These are phyloP conservation scores for Ianthella basta DNA, from an alignment of 37 sponge, comb jelly and placozoan species.

Conservation along the genomic window DNA sequence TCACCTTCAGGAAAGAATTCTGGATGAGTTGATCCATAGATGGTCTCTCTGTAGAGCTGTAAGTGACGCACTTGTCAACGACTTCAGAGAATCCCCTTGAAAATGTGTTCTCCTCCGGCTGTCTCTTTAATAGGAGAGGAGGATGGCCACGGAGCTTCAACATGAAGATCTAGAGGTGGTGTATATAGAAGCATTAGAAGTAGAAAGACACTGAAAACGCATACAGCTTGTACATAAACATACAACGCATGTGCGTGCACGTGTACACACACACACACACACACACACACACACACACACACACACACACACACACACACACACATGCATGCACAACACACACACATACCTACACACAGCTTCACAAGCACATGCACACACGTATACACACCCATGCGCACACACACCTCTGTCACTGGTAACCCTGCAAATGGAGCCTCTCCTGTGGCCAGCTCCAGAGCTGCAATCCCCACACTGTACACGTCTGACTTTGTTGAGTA, in stretches of 20 bases:
- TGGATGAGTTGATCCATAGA: constrained; percentile 42
- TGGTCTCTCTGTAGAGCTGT: constrained; percentile 49
- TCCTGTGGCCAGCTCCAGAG: constrained; percentile 86
- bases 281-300: neutral
- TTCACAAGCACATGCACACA: neutral
- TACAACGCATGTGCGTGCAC: neutral
- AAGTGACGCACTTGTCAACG: constrained; percentile 64
- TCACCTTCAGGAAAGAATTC: constrained; percentile 62
- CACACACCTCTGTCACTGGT: constrained; percentile 79
- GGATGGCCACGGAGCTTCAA: constrained; percentile 75
- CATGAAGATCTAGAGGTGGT: constrained; percentile 70
- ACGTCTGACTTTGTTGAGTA: constrained; percentile 74
- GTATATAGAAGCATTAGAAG: neutral
- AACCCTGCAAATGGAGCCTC: constrained; percentile 90
- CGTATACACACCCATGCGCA: neutral
- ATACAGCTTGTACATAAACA: neutral
- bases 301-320: neutral
- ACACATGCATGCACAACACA: constrained; percentile 32
- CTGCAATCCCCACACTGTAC: constrained; percentile 76
- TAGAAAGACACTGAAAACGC: neutral
- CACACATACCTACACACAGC: neutral
- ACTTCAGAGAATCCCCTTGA: constrained; percentile 66
- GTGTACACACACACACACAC: neutral
- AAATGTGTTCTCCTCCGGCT: constrained; percentile 31
- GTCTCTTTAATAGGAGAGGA: constrained; percentile 60